phyloP scores from a whole-genome alignment of 2,797 vertebrate genomes.

The Ibycter americanus region DNA sequence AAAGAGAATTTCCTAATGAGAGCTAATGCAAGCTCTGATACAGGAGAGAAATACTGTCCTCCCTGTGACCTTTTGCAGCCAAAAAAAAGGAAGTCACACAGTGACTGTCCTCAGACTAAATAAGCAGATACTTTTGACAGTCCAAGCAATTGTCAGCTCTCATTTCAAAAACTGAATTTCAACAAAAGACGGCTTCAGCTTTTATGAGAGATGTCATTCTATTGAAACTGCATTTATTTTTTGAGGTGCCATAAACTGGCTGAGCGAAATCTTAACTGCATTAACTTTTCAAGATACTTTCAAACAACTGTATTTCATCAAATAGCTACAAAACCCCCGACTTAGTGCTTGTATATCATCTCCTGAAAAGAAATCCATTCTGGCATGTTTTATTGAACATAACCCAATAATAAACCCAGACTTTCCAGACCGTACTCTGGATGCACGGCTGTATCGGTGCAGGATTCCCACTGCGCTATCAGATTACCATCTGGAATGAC shows the following conservation, averaged over 20 bases:
- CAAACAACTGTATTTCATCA: conserved; percentile 23
- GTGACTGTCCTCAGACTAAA: background rate
- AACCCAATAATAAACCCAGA: conserved; percentile 37
- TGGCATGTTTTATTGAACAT: conserved; percentile 57
- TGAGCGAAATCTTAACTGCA: conserved; percentile 56
- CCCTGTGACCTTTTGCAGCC: conserved; percentile 8
- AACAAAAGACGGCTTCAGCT: conserved; percentile 49
- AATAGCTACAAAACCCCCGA: conserved; percentile 35
- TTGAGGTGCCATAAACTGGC: conserved; percentile 54
- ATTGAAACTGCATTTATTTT: conserved; percentile 69
- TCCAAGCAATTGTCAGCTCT: conserved; percentile 55
- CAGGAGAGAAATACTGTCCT: background rate
- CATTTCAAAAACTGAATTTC: conserved; percentile 65
- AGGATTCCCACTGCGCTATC: background rate
- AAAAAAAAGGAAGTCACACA: conserved; percentile 1
- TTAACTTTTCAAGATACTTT: conserved; percentile 69
- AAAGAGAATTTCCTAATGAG: background rate
- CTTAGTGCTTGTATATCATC: background rate
- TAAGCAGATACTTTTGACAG: conserved; percentile 36
- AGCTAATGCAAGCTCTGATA: background rate
- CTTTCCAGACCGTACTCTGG: background rate
- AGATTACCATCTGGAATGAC: conserved; percentile 30
- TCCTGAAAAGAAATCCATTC: conserved; percentile 20
- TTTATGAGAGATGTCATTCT: conserved; percentile 68
- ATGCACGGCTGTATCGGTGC: background rate